A percentile compares a stretch with the other conserved stretches of the same genome.
Evolutionary conservation across 2,888 invertebrate species (phyloP).

Genomic region (Lymantria dispar): DNA sequence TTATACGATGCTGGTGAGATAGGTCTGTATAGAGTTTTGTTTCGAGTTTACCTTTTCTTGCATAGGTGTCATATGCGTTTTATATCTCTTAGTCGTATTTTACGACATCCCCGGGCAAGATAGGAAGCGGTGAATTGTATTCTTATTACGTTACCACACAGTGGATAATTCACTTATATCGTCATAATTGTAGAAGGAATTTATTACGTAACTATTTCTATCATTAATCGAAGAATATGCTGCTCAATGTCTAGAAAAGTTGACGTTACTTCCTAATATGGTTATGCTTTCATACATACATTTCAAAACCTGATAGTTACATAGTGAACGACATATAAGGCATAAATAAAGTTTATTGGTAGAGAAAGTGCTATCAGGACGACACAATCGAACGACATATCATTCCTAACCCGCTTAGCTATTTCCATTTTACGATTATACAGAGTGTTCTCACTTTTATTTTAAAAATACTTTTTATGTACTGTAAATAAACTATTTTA

Average conservation of each 20-base stretch:
- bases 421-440: constrained; percentile 20
- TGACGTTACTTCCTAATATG: constrained; percentile 23
- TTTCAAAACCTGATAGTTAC: constrained; percentile 25
- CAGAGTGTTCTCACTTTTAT: not conserved
- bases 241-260: constrained; percentile 14
- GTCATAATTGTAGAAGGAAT: not conserved
- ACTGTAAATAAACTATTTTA: too few species aligned
- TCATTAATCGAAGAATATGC: not conserved
- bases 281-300: constrained; percentile 6
- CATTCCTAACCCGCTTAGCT: constrained; percentile 1
- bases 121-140: too few species aligned
- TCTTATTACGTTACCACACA: too few species aligned
- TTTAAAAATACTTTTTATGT: too few species aligned
- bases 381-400: constrained; percentile 9
- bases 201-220: not conserved
- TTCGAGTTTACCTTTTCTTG: too few species aligned
- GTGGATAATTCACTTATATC: too few species aligned
- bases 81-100: too few species aligned
- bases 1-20: too few species aligned
- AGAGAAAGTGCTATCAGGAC: constrained; percentile 27
- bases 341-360: constrained; percentile 24
- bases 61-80: too few species aligned
- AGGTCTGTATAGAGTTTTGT: too few species aligned
- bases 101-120: too few species aligned
- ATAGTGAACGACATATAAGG: constrained; percentile 13